Base-by-base conservation (phyloP, 1,140 invertebrate species). In the Semibalanus balanoides region DNA sequence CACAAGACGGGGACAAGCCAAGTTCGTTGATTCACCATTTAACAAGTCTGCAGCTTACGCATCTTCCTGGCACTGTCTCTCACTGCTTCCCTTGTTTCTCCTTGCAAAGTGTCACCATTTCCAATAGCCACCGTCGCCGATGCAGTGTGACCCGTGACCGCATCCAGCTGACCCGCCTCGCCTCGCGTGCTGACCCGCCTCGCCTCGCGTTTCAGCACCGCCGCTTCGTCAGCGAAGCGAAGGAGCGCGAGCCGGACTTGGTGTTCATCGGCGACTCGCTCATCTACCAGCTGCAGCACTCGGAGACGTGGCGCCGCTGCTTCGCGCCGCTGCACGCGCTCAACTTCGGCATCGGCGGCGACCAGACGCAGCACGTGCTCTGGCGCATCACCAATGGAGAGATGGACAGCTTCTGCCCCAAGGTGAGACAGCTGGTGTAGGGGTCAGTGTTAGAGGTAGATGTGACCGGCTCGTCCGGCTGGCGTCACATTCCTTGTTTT, bases 351-450 rank as follows among this genome's bases (percentile, higher is more conserved):
- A 93, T 96, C 81, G 90, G 92, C 77, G 91, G 89, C 76, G 94
- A 97, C 85, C 87, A 90, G 84, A 93, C 92, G 31, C 90, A 96
- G 84, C 89, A 96, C 87, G 88, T 95, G 27, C 84, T 96, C 28
- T 97, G 94, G 94, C 87, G 94, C 81, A 88, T 96, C 40, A 85
- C 88, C 81, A 93, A 95, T 86, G 93, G 93, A 76, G 93, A 93
- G 85, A 84, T 97, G 79, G 93, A 96, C 82, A 88, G 90, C 85
- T 89, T 95, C 75, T 88, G 91, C 83, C 93, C 93, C 29, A 96
- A 95, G 87, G 92, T 93, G 76, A 71, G 77, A 7, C 30, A n/a
- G 74, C 74, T 69, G 30, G 51, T 78, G 69, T 72, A 77, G 25
- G 35, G 9, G 64, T 76, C 17, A 0, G 17, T 78, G 77, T 73